Evolutionary conservation across 1,140 invertebrate species (phyloP).

Genomic region (Lucilia sericata): DNA sequence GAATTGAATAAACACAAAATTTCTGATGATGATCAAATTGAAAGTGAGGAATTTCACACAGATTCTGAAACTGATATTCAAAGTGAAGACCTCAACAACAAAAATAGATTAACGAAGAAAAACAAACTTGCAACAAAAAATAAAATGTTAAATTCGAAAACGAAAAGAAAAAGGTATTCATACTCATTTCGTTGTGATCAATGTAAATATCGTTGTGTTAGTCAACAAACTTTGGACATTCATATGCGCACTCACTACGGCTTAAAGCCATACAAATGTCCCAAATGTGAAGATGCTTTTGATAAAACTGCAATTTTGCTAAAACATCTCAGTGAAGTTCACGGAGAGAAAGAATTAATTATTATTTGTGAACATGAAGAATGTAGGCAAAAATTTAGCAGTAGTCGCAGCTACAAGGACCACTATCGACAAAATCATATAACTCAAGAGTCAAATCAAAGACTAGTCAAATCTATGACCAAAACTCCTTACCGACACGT

Average conservation of each 20-base stretch:
- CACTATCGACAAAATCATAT: slow-evolving; percentile 43
- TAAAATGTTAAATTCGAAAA: background rate
- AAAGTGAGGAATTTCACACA: background rate
- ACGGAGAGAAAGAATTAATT: background rate
- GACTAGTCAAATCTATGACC: background rate
- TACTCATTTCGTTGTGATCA: slow-evolving; percentile 43
- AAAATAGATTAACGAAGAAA: background rate
- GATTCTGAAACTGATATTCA: background rate
- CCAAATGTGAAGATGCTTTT: slow-evolving; percentile 30
- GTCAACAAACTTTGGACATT: slow-evolving; percentile 33
- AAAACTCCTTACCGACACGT: slow-evolving; percentile 8
- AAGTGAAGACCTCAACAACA: background rate
- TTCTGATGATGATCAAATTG: background rate
- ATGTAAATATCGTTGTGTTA: slow-evolving; percentile 35
- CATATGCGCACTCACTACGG: slow-evolving; percentile 45
- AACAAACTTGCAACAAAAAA: background rate
- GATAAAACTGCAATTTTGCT: background rate
- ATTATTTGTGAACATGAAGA: slow-evolving; percentile 31
- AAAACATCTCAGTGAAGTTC: slow-evolving; percentile 19
- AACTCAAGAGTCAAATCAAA: background rate
- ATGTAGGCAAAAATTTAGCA: slow-evolving; percentile 31
- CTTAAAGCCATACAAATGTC: slow-evolving; percentile 30
- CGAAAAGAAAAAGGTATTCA: background rate
- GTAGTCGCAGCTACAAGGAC: background rate
- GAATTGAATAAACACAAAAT: background rate